Evolutionary conservation across 1,140 invertebrate species (phyloP), one percentile per base, ranked within the genome.

Genomic region (Macrostomum lignano): DNA sequence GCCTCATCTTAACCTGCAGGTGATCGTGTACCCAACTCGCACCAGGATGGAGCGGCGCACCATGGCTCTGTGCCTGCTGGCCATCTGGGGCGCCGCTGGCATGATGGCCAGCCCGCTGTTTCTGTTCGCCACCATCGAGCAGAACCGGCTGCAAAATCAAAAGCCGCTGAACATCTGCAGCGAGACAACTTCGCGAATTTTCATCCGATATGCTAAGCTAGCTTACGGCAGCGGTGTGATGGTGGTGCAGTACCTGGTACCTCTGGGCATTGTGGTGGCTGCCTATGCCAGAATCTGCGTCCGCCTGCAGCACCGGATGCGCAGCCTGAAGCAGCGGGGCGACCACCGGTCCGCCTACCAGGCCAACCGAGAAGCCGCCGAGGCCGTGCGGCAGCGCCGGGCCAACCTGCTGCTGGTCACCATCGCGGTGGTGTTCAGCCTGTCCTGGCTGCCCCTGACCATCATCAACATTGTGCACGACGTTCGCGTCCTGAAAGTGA

Each of bases 361-460:
- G 7, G 21, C 13, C 15, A 5, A 3, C 3, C 15, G 19, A 28
- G 14, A 28, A 56, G 43, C 47, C 41, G 38, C 60, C 51, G 50
- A 60, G 3, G 64, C 62, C 5, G 53, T 66, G 29, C 63, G 70
- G 4, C 68, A 74, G 38, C 65, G 68, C 41, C 68, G 70, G 43
- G 81, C 74, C 14, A 78, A 78, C 52, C 63, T 70, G 4, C 64
- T 81, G 1, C 58, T 82, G 0, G 67, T 73, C 30, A 68, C 68
- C n/a, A 78, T 81, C 36, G 71, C 73, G 3, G 56, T 76, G 4
- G 74, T 77, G 2, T 79, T 78, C 48, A 71, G 71, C 1, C 65
- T 77, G 10, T 75, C 73, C 40, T 82, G 76, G 76, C 47, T 82
- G 42, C 76, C 76, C 0, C 48, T 81, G 26, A 78, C 79, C 48